A percentile compares a stretch with the other conserved stretches of the same genome.
phyloP scores from a whole-genome alignment of 2,113 vertebrate species.

The Pedionomus torquatus region DNA sequence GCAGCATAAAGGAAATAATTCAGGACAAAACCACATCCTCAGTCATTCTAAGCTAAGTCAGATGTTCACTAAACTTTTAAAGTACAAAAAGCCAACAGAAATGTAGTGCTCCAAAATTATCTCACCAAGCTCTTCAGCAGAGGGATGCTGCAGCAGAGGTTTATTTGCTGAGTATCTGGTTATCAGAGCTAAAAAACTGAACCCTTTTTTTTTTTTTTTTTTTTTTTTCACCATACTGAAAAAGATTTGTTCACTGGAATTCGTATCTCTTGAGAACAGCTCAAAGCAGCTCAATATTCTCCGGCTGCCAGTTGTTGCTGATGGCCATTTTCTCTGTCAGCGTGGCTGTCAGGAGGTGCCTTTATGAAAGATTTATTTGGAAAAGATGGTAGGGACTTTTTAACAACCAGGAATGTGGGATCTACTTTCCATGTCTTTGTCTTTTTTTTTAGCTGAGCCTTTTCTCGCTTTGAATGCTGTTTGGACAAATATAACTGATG shows the following conservation, averaged over 20 bases:
- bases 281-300: conserved; percentile 55
- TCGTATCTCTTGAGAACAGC: conserved; percentile 12
- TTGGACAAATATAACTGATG: neutral
- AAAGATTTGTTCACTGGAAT: conserved; percentile 36
- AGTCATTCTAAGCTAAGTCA: neutral
- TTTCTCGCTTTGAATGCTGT: neutral
- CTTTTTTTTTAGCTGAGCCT: neutral
- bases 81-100: neutral
- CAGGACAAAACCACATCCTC: neutral
- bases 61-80: neutral
- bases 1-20: neutral
- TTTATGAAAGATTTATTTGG: conserved; percentile 70
- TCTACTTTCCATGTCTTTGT: conserved; percentile 7
- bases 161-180: conserved; percentile 2
- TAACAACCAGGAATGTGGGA: neutral
- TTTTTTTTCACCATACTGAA: neutral
- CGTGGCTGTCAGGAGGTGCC: conserved; percentile 51
- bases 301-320: conserved; percentile 41
- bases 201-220: neutral
- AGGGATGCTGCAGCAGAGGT: neutral
- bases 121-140: neutral
- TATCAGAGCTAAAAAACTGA: neutral
- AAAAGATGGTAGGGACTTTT: neutral
- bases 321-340: conserved; percentile 58
- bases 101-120: neutral